Evolutionary conservation across 2,888 invertebrate genomes (phyloP), one percentile per base, ranked within the genome.

Genomic region (Neoitamus cyanurus): DNA sequence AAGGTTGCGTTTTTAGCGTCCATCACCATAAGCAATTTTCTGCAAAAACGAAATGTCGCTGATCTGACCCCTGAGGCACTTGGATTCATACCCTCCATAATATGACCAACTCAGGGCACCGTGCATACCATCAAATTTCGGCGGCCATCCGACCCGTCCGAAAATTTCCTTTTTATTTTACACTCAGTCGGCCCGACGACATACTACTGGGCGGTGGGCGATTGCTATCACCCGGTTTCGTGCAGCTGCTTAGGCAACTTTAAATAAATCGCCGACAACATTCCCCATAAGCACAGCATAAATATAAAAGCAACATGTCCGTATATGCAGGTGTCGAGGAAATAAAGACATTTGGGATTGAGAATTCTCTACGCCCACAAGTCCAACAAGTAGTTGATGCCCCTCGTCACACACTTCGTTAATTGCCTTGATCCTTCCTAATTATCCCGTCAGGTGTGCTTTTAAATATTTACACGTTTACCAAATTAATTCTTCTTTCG

Each of bases 401-500:
- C 9, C 73, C 73, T 36, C n/a, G 73, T 20, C 37, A 37, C 77
- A 77, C 28, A 46, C 30, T 11, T 25, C 46, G 77, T 46, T 77
- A 77, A 77, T 77, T 77, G 46, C n/a, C 25, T n/a, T 28, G 37
- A 77, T 77, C 46, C 77, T 37, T 46, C 77, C 42, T 77, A 77
- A 77, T 77, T 77, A 42, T 77, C 13, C 46, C 46, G 30, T 77
- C 42, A 77, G 77, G 77, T 77, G 37, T 25, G 77, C 77, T 77
- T 25, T 73, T 37, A 77, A 77, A 77, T 77, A 77, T 77, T 77
- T 46, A 25, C 77, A 20, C 28, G 37, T 42, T 77, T 77, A 46
- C 77, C 46, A 46, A 77, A 77, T 77, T 77, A 77, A 77, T 77
- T 73, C 34, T 70, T 34, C 70, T 70, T 58, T 58, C 58, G 58